Evolutionary conservation across 23 tunicate genomes (phyloP), one percentile per base, ranked within the genome.

Genomic region (Halocynthia roretzi): DNA sequence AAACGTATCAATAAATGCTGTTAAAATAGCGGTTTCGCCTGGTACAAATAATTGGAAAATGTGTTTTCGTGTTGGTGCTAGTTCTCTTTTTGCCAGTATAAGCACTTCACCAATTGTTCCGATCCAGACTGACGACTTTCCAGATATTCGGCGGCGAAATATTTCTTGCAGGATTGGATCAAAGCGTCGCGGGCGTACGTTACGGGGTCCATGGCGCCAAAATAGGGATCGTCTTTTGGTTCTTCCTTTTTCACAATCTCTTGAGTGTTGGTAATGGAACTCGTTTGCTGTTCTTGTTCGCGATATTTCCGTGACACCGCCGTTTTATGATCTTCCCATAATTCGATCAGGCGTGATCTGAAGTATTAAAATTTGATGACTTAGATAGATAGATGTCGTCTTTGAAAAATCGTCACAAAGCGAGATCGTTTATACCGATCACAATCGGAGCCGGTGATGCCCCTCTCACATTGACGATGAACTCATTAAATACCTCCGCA

Each of bases 111-210:
- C 9, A 48, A 65, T 15, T 65, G 22, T 15, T 65, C 70, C 9
- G 15, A 20, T 48, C 70, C 22, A 65, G 22, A 40, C 19, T 65
- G 10, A 9, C 48, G 31, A 15, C 31, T 40, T 15, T 15, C 31
- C 14, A 65, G 19, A 15, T 65, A 65, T 9, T 65, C 31, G 5
- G 70, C 70, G 19, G 70, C 70, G 2, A 65, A 65, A 65, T 65
- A 65, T 65, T 65, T 65, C 19, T 65, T 65, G 70, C 70, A 65
- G 15, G 70, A 65, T 15, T 65, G 22, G 70, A 65, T 65, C 9
- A 65, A 15, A 9, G 70, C 70, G 31, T 65, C 70, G 22, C 70
- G 22, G 10, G 70, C 70, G 9, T 20, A 5, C 19, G 19, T 15
- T 10, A 15, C 70, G 22, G 70, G 70, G n/a, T 65, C 70, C 10